Percentiles rank a stretch among this genome's conserved stretches.
phyloP scores from a whole-genome alignment of 2,113 vertebrate genomes.

The Lipotes vexillifer region DNA sequence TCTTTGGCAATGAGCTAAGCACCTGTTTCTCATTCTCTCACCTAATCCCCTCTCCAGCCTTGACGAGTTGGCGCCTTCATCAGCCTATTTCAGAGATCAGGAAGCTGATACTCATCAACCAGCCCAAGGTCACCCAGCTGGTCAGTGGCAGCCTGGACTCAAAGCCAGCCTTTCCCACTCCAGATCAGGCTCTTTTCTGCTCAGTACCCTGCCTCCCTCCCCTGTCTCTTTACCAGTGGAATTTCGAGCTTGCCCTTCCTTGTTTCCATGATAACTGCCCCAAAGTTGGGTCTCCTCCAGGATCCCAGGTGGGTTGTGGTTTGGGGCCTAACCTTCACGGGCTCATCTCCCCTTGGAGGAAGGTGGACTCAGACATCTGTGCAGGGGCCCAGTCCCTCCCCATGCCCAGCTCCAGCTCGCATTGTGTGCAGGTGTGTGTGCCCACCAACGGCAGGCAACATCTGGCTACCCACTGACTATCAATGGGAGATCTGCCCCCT shows the following conservation, averaged over 20 bases:
- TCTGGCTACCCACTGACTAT: background rate
- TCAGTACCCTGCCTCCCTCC: too few species aligned
- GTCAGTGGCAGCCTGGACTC: background rate
- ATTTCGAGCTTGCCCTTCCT: background rate
- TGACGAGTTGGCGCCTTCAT: background rate
- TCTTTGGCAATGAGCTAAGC: background rate
- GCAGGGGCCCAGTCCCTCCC: background rate
- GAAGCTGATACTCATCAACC: background rate
- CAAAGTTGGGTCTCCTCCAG: background rate
- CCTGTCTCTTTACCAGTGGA: background rate
- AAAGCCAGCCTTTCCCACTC: background rate
- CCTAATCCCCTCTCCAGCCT: background rate
- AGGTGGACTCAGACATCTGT: background rate
- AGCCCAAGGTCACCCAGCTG: background rate
- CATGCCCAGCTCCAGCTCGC: background rate
- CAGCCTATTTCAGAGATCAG: background rate
- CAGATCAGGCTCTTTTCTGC: background rate
- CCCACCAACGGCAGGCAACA: constrained; percentile 44
- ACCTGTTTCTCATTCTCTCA: background rate
- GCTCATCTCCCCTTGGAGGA: background rate
- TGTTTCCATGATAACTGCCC: background rate
- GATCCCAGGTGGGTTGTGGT: background rate
- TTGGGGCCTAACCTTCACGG: background rate
- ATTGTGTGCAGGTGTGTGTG: constrained; percentile 29
- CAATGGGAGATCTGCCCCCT: background rate